Percentiles rank a stretch among this genome's conserved stretches.
Evolutionary conservation across 2,797 vertebrate species (phyloP).

Genomic region (Gadopsis bispinosus): DNA sequence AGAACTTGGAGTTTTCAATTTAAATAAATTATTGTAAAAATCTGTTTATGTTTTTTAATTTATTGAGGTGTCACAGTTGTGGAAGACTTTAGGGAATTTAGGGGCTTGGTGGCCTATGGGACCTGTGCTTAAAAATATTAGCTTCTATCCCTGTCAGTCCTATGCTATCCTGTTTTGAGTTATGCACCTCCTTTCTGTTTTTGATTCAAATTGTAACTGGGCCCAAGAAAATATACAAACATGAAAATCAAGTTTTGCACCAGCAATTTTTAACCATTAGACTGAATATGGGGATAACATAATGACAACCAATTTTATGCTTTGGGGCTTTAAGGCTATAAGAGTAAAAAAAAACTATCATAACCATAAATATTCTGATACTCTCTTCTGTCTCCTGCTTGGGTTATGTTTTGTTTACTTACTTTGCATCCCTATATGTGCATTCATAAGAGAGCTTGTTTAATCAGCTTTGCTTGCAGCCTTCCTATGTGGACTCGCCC

Average conservation of each 20-base stretch:
- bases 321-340: slow-evolving; percentile 20
- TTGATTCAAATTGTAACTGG: not conserved
- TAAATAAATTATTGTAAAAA: too few species aligned
- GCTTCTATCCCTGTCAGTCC: not conserved
- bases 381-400: slow-evolving; percentile 69
- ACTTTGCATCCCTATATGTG: slow-evolving; percentile 81
- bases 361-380: slow-evolving; percentile 71
- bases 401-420: slow-evolving; percentile 77
- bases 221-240: not conserved
- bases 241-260: not conserved
- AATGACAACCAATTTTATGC: slow-evolving; percentile 27
- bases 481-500: slow-evolving; percentile 69
- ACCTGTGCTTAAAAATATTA: too few species aligned
- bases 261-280: not conserved
- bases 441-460: slow-evolving; percentile 73
- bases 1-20: too few species aligned
- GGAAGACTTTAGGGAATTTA: too few species aligned
- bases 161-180: slow-evolving; percentile 21
- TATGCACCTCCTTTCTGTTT: slow-evolving; percentile 10
- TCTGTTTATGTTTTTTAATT: too few species aligned
- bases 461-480: slow-evolving; percentile 76
- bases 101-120: too few species aligned
- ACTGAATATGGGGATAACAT: slow-evolving; percentile 23
- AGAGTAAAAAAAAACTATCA: slow-evolving; percentile 38
- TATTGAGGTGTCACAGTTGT: too few species aligned